Conservation (phyloP, 2,113 vertebrate genomes). For the Rallus limicola region DNA sequence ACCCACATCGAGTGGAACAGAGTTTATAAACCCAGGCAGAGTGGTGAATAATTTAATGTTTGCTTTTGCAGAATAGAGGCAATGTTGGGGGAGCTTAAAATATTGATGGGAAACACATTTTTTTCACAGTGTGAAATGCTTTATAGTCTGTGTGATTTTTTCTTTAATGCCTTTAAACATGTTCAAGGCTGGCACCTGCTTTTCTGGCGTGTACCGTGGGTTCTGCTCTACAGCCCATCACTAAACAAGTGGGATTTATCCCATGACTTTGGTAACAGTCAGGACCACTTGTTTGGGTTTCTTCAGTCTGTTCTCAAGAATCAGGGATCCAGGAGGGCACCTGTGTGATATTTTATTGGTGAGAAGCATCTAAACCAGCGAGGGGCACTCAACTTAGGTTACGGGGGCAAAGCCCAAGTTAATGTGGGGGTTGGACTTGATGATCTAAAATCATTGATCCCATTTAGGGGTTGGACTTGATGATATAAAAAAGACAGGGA, state of each 20-base stretch:
- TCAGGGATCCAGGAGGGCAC: not conserved
- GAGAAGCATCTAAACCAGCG: not conserved
- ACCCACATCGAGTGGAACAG: not conserved
- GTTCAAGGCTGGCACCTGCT: not conserved
- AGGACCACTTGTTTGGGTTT: not conserved
- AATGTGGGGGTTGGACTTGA: too few species aligned
- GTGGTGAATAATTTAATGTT: constrained; percentile 68
- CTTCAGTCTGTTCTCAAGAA: not conserved
- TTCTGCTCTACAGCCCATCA: not conserved
- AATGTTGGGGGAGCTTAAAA: constrained; percentile 52
- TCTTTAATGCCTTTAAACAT: constrained; percentile 27
- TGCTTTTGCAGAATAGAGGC: constrained; percentile 41
- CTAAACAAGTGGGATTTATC: not conserved
- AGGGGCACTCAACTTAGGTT: not conserved
- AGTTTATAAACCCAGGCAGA: constrained; percentile 42
- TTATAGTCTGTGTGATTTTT: constrained; percentile 26
- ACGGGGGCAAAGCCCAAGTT: not conserved
- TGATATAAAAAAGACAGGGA: too few species aligned
- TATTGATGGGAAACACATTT: constrained; percentile 49
- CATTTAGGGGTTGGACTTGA: too few species aligned
- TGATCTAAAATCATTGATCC: too few species aligned
- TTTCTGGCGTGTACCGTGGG: not conserved
- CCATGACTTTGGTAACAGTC: not conserved
- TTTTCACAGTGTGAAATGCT: constrained; percentile 34
- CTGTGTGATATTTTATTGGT: constrained; percentile 36